Base-by-base conservation (phyloP, 2,888 invertebrate species). In the Calameuta idolon region DNA sequence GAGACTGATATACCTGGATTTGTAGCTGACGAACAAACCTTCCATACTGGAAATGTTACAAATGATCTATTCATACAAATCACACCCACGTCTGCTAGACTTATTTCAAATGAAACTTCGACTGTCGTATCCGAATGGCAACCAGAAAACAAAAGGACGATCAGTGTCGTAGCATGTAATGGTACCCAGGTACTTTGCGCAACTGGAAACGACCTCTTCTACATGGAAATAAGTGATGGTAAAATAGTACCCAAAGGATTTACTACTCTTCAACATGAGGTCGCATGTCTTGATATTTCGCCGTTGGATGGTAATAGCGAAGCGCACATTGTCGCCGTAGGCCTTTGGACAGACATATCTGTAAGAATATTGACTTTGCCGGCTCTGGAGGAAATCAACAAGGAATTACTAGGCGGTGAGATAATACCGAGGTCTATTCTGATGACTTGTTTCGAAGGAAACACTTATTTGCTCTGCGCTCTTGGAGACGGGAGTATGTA, bases 401-500 rank as follows among this genome's bases (percentile, higher is more conserved):
- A 96, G 35, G 98, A 99, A 92, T 95, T 96, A 88, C 93, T 99
- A 1, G 96, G 97, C 55, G 98, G 98, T 86, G 99, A 99, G 92
- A 98, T 99, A 83, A 98, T 99, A 81, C 98, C 99, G 0, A 94
- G 99, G 9, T 99, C 99, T 0, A 96, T 99, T 81, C 92, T 99
- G 77, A 97, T 99, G 95, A 96, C 98, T 75, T 96, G 96, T 76
- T 96, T 99, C 92, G 99, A 99, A 91, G 96, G 96, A 4, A 96
- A 96, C 80, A 96, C 96, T 85, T 98, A 98, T 92, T 92, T 98
- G 34, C 93, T 98, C 69, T 97, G 97, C 88, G 99, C 99, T 0
- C 93, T 99, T 37, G 99, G 99, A 11, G 99, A 99, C 92, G 99
- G 99, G 0, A 98, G 98, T 31, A 96, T 99, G 94, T 98, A 97